Conservation (phyloP, 1,140 invertebrate species). For the Drosophila kanapiae region DNA sequence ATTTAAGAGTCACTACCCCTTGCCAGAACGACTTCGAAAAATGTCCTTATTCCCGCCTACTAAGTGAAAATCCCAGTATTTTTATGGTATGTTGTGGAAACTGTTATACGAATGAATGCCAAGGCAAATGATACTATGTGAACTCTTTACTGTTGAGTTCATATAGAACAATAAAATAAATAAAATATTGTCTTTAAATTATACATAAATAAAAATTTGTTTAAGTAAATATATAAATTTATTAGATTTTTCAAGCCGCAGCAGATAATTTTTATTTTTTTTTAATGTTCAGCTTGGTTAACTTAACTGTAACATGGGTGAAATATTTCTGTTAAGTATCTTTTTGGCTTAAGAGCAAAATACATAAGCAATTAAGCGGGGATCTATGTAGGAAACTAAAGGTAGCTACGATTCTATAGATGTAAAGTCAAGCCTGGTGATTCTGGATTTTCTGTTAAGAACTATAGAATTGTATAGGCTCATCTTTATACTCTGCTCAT, state of each 20-base stretch:
- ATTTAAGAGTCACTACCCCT: no score
- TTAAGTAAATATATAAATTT: not conserved
- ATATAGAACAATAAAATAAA: not conserved
- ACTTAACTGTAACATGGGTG: no score
- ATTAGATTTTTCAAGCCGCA: no score
- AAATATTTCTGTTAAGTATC: no score
- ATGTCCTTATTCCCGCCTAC: not conserved
- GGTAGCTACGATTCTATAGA: no score
- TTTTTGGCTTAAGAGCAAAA: no score
- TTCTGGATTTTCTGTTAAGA: not conserved
- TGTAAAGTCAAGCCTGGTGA: not conserved
- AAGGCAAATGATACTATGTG: not conserved
- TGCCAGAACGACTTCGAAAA: constrained; percentile 20
- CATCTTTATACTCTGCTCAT: no score
- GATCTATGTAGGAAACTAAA: no score
- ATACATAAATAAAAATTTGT: not conserved
- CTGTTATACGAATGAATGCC: constrained; percentile 55
- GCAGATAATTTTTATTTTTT: no score
- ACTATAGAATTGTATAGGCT: not conserved
- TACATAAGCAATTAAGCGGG: no score
- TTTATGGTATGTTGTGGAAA: constrained; percentile 41
- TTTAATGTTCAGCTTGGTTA: no score
- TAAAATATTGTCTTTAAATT: not conserved
- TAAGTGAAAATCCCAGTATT: constrained; percentile 64
- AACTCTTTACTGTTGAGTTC: no score